Evolutionary conservation across 1,140 invertebrate species (phyloP), one percentile per base, ranked within the genome.

Genomic region (Micrasema longulum): DNA sequence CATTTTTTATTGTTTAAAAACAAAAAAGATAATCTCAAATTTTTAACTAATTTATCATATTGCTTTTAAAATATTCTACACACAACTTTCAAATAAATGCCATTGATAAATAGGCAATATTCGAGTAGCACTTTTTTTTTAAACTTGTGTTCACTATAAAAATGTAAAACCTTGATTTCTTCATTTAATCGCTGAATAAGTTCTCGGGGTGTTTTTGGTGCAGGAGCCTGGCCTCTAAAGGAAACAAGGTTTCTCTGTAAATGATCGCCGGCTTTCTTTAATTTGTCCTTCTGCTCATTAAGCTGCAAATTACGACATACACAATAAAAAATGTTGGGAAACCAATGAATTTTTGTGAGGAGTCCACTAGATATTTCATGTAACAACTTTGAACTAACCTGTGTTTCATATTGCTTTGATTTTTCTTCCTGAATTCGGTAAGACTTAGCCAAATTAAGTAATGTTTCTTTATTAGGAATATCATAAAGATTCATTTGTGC

Each of bases 391-490:
- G 12, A 14, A 69, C 0, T 48, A 82, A 84, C 88, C 87, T 86
- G 92, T 87, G 73, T 85, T 81, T 76, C 83, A 73, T 95, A 79
- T 77, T 93, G 91, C 65, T 90, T 89, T 71, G 92, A 88, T 67
- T 88, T 87, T 77, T 95, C 92, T 78, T 89, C 86, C 82, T 95
- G 93, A 38, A 89, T 74, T 67, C 93, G 84, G 22, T 95, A 83
- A 71, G 87, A 86, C 76, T 88, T 82, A 57, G 83, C 82, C 3
- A 80, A 73, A 38, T 75, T 80, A 47, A 85, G 77, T 41, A 85
- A 66, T 38, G 84, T 80, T 23, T 85, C 84, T 76, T 84, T 85
- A 73, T 85, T 80, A 64, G 75, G 77, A 20, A 83, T 77, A 57
- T 84, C 83, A 10, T 81, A 77, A 26, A 85, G 76, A 70, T 85